These are phyloP conservation scores for Triplophysa yarkandensis DNA, from an alignment of 2,797 vertebrate species.

Conservation along the genomic window DNA sequence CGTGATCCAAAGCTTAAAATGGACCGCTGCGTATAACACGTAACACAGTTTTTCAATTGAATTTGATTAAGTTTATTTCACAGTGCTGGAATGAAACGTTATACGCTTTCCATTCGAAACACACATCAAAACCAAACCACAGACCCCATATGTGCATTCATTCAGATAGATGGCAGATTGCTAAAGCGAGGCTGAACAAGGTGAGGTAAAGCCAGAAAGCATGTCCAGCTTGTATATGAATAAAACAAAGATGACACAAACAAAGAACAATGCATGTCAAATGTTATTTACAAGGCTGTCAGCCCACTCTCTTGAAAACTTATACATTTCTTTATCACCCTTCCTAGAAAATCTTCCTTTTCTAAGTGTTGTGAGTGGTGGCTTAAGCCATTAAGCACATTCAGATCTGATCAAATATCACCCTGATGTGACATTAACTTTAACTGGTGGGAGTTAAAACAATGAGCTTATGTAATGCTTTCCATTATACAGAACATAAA, in stretches of 20 bases:
- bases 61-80: constrained; percentile 24
- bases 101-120: neutral
- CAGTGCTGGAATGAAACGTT: constrained; percentile 7
- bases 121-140: constrained; percentile 30
- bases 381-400: neutral
- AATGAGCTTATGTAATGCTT: constrained; percentile 32
- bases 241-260: constrained; percentile 12
- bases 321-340: neutral
- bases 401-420: constrained; percentile 6
- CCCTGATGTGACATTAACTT: constrained; percentile 20
- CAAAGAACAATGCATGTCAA: constrained; percentile 21
- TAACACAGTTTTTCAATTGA: constrained; percentile 8
- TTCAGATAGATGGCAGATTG: constrained; percentile 31
- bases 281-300: constrained; percentile 1
- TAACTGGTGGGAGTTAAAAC: constrained; percentile 45
- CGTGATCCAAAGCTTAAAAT: constrained; percentile 37
- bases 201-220: constrained; percentile 4
- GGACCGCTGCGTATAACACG: neutral
- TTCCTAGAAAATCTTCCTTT: neutral
- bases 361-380: neutral
- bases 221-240: constrained; percentile 5
- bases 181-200: neutral
- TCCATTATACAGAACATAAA: constrained; percentile 2
- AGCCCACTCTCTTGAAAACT: constrained; percentile 3
- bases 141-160: constrained; percentile 10